A percentile compares a stretch with the other conserved stretches of the same genome.
phyloP scores from a whole-genome alignment of 2,888 invertebrate species.

The Mongoloraphidia duomilia region DNA sequence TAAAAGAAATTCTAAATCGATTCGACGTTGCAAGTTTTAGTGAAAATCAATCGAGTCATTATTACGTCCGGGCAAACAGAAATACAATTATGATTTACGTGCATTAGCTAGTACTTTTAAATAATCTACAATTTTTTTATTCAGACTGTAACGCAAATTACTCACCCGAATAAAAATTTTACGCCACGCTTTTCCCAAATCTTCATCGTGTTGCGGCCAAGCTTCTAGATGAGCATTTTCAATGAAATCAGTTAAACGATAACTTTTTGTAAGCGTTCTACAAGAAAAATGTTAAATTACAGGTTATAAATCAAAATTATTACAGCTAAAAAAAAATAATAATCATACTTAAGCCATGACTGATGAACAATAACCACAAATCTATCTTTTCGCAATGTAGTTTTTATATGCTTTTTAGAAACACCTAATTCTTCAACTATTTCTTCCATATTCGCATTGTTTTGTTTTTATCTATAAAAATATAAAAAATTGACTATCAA shows the following conservation, averaged over 20 bases:
- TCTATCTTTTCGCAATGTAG: conserved; percentile 39
- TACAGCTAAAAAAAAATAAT: neutral
- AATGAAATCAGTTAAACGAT: conserved; percentile 29
- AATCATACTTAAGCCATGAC: conserved; percentile 44
- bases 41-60: neutral
- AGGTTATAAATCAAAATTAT: neutral
- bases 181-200: conserved; percentile 38
- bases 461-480: neutral
- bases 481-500: no score
- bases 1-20: neutral
- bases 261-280: conserved; percentile 32
- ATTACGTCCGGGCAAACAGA: neutral
- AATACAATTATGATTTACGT: conserved; percentile 8
- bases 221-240: conserved; percentile 29
- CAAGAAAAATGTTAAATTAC: conserved; percentile 16
- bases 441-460: conserved; percentile 38
- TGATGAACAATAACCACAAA: conserved; percentile 50
- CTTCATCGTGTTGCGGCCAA: conserved; percentile 39
- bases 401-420: conserved; percentile 48
- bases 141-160: conserved; percentile 9
- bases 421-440: conserved; percentile 57
- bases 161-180: conserved; percentile 41
- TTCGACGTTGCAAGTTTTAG: neutral
- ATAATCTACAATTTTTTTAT: conserved; percentile 25
- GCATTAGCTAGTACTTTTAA: conserved; percentile 32